Percentiles rank a stretch among this genome's conserved stretches.
phyloP scores from a whole-genome alignment of 2,113 vertebrate genomes.

The Catharus minimus region DNA sequence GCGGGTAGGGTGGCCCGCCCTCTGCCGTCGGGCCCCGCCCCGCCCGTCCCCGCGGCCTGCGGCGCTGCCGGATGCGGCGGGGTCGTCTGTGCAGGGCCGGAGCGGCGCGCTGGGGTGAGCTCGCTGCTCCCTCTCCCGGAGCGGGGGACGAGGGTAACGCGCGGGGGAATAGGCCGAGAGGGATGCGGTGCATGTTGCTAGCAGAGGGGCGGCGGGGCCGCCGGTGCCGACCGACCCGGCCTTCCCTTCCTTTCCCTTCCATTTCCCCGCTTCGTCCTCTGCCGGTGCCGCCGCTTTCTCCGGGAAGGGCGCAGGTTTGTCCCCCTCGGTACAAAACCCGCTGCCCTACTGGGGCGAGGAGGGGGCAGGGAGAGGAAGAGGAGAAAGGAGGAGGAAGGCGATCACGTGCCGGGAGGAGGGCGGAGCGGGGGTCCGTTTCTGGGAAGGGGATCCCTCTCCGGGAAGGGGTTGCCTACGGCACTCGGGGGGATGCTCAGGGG shows the following conservation, averaged over 20 bases:
- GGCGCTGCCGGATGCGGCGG: background rate
- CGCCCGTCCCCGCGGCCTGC: background rate
- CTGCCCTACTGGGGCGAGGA: background rate
- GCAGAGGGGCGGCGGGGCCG: no score
- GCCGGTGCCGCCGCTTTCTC: background rate
- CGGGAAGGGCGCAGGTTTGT: background rate
- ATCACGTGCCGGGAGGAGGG: background rate
- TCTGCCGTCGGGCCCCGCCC: background rate
- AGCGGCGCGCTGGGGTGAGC: background rate
- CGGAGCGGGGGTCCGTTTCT: background rate
- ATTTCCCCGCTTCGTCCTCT: background rate
- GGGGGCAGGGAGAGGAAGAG: background rate
- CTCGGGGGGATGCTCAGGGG: background rate
- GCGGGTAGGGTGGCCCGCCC: background rate
- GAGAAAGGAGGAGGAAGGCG: background rate
- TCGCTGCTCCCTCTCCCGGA: background rate
- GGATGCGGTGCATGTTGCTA: background rate
- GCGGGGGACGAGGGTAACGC: background rate
- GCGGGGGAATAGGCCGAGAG: background rate
- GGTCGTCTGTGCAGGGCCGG: background rate
- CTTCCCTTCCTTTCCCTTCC: fast-evolving
- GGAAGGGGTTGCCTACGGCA: background rate
- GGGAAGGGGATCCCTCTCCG: background rate
- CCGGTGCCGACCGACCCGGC: background rate
- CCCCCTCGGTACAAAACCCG: no score